These are phyloP conservation scores for Threskiornis aethiopicus DNA, from an alignment of 2,797 vertebrate species.

Conservation along the genomic window DNA sequence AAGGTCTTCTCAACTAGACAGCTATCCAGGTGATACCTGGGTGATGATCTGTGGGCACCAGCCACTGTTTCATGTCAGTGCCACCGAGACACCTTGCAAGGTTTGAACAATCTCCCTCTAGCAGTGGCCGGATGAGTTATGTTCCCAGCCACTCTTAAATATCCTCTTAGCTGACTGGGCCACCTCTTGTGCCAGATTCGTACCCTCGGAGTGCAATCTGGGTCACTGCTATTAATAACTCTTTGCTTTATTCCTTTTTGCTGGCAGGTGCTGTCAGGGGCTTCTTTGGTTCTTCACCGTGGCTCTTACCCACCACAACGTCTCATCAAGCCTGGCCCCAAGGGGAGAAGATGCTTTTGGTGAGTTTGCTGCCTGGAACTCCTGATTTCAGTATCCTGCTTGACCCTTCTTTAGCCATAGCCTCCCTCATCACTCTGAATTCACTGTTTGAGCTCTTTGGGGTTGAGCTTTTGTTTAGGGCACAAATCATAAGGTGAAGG, in stretches of 20 bases:
- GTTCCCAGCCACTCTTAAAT: neutral
- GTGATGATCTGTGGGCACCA: neutral
- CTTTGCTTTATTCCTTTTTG: neutral
- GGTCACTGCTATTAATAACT: constrained; percentile 49
- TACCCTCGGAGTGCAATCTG: neutral
- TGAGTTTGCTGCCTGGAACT: neutral
- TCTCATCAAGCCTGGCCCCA: neutral
- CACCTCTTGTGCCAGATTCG: constrained; percentile 37
- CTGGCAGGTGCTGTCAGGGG: neutral
- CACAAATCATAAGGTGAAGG: neutral
- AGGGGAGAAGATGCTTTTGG: neutral
- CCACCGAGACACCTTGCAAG: neutral
- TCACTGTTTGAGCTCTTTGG: neutral
- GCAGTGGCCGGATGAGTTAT: neutral
- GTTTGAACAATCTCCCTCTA: neutral
- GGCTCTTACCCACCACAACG: rapidly evolving
- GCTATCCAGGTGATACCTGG: neutral
- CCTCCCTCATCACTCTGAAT: neutral
- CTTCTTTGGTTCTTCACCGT: neutral
- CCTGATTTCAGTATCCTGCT: neutral
- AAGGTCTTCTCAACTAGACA: neutral
- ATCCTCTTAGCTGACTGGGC: constrained; percentile 50
- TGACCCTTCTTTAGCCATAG: neutral
- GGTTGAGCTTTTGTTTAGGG: neutral
- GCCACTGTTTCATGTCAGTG: neutral